Percentiles rank a stretch among this genome's conserved stretches.
These are phyloP conservation scores for Heterohyrax brucei DNA, from an alignment of 2,797 vertebrate species.

Conservation along the genomic window DNA sequence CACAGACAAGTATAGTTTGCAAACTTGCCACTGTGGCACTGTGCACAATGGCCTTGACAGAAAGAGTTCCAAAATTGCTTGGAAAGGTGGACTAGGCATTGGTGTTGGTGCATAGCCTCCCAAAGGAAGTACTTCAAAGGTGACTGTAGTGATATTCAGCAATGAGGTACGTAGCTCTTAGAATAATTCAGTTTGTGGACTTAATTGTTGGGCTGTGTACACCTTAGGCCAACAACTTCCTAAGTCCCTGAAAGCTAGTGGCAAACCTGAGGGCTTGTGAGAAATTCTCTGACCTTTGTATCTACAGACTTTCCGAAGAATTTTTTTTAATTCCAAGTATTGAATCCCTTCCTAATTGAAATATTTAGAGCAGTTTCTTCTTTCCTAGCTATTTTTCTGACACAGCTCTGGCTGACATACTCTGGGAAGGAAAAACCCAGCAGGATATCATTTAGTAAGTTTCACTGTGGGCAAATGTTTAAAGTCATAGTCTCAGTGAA, in stretches of 20 bases:
- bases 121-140: too few species aligned
- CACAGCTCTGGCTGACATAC: not conserved
- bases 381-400: constrained; percentile 24
- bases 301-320: not conserved
- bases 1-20: too few species aligned
- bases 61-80: too few species aligned
- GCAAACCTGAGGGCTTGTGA: not conserved
- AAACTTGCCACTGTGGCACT: too few species aligned
- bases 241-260: not conserved
- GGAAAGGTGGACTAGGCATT: too few species aligned
- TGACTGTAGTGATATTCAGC: too few species aligned
- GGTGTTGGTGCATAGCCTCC: too few species aligned
- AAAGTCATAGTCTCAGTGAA: not conserved
- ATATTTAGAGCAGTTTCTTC: not conserved
- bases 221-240: not conserved
- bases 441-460: not conserved
- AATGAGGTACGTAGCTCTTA: too few species aligned
- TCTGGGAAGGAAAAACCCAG: constrained; percentile 32
- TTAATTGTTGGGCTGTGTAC: not conserved
- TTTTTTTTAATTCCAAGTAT: not conserved
- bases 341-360: not conserved
- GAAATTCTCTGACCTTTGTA: not conserved
- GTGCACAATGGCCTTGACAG: too few species aligned
- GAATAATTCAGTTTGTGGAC: too few species aligned
- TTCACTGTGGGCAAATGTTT: constrained; percentile 16